Conservation (phyloP, 1,140 invertebrate genomes). For the Lerema accius region DNA sequence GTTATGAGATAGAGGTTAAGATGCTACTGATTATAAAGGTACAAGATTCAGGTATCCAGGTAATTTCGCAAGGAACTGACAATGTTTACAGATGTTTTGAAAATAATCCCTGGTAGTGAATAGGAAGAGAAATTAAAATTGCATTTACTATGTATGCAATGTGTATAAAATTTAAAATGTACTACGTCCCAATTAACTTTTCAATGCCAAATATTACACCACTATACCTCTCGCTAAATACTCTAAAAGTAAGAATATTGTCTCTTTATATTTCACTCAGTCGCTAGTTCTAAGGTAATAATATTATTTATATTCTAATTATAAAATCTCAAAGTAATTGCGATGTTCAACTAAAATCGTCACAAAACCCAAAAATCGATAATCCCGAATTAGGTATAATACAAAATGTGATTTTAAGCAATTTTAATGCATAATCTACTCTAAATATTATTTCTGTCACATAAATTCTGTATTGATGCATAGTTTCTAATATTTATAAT, state of each 20-base stretch:
- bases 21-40: not conserved
- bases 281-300: constrained; percentile 18
- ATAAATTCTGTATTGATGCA: not conserved
- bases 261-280: constrained; percentile 30
- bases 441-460: not conserved
- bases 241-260: constrained; percentile 31
- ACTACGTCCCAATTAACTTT: constrained; percentile 16
- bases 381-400: not conserved
- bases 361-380: not conserved
- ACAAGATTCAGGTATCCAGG: not conserved
- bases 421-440: not conserved
- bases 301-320: constrained; percentile 3
- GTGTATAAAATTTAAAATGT: constrained; percentile 8
- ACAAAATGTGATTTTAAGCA: not conserved
- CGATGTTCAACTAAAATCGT: not conserved
- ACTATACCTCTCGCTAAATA: constrained; percentile 42
- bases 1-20: not conserved
- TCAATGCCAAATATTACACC: constrained; percentile 48
- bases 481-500: constrained; percentile 1
- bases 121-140: not conserved
- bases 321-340: constrained; percentile 6
- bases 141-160: not conserved
- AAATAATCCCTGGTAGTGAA: not conserved
- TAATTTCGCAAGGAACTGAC: not conserved
- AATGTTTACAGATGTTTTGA: not conserved